Evolutionary conservation across 1,140 invertebrate genomes (phyloP).

Genomic region (Anastrepha ludens): DNA sequence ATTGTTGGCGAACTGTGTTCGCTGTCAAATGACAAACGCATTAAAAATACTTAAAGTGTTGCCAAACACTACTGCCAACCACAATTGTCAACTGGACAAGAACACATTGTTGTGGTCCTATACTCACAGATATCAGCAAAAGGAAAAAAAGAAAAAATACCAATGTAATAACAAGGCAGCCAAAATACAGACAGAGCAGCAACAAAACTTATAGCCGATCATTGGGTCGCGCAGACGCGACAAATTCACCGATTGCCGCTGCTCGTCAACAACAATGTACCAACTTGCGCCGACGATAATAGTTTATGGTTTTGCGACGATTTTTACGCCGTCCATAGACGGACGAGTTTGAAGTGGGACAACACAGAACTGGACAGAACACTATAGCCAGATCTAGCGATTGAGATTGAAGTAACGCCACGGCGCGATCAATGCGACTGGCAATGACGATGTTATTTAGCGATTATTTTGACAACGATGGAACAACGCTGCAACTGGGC

Average conservation of each 20-base stretch:
- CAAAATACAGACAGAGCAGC: not conserved
- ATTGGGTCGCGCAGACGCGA: conserved; percentile 37
- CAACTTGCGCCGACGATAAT: conserved; percentile 44
- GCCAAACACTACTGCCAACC: conserved; percentile 46
- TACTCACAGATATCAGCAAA: conserved; percentile 31
- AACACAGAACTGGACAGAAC: not conserved
- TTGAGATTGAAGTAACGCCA: conserved; percentile 41
- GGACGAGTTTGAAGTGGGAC: conserved; percentile 1
- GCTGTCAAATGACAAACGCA: conserved; percentile 54
- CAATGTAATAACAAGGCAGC: not conserved
- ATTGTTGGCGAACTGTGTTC: conserved; percentile 48
- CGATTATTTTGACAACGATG: conserved; percentile 41
- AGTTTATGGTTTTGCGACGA: conserved; percentile 39
- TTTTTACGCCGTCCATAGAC: conserved; percentile 7
- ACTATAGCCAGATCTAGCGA: conserved; percentile 25
- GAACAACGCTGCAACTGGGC: conserved; percentile 12
- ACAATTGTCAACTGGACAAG: conserved; percentile 53
- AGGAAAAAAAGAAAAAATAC: not conserved
- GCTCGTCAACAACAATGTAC: conserved; percentile 41
- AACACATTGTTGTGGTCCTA: conserved; percentile 40
- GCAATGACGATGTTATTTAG: conserved; percentile 44
- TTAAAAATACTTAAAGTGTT: conserved; percentile 55
- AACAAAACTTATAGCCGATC: not conserved
- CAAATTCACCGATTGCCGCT: conserved; percentile 27
- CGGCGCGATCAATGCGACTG: not conserved